Base-by-base conservation (phyloP, 2,113 vertebrate species). In the Anoura caudifer region DNA sequence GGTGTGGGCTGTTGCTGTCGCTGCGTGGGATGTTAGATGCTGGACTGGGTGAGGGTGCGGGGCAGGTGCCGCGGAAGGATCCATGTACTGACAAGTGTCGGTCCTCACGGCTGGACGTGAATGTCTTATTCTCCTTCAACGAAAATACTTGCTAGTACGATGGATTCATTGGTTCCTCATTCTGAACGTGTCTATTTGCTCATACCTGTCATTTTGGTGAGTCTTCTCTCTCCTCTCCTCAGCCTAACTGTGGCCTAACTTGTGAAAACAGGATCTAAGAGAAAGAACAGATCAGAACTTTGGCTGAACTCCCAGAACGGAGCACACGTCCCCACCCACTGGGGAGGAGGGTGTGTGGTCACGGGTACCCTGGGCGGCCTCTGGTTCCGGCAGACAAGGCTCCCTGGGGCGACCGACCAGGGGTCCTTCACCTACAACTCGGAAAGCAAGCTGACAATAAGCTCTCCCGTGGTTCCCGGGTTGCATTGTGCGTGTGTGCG, bases 241-340 rank as follows among this genome's bases (percentile, higher is more conserved):
- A 92, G 73, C 59, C 56, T 81, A 80, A 93, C 79, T 69, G 69
- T 84, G 94, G 87, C 52, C 63, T 81, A 90, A 90, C 56, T 81
- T 76, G 11, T 93, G 54, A 96, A 96, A 88, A 84, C 72, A 73
- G 92, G 80, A 84, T 67, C 87, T 47, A 72, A 85, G 33, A 92
- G 50, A 70, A 96, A 89, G 50, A 97, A 94, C 20, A 72, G 81
- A 82, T 38, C 1, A 0, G 72, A 59, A 38, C 56, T 13, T 15
- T 87, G 94, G 96, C 95, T 76, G 38, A 69, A 22, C 70, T 90
- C 97, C 90, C 97, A 87, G 94, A 45, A 22, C 43, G 67, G 72
- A 90, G 70, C 1, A 14, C 38, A 38, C 75, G 26, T 87, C 72
- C 43, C 52, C 52, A 0, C n/a, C 19, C 61, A 33, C n/a, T 17